Base-by-base conservation (phyloP, 2,113 vertebrate genomes). In the Struthio camelus region DNA sequence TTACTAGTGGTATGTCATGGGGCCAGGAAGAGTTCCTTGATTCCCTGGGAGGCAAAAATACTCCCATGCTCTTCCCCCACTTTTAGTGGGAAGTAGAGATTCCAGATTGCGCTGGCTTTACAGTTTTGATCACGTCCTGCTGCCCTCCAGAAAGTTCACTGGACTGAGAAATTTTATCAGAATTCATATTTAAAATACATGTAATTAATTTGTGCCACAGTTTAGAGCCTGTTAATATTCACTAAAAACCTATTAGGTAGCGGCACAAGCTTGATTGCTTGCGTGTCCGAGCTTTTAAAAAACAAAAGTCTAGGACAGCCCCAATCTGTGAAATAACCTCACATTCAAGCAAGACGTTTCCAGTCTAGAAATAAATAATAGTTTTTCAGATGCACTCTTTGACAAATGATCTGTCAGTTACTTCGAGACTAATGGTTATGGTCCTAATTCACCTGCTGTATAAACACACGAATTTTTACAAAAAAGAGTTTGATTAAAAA, bases 321-420 rank as follows among this genome's bases (percentile, higher is more conserved):
- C 69, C 58, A 70, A 90, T 40, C 56, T 61, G 50, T 73, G 53
- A 61, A 71, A 61, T 71, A 48, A 56, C 23, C 71, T 77, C 70
- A 61, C 30, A 54, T 82, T 91, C 48, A 84, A 90, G 87, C 80
- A 53, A 95, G 84, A 44, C 87, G 10, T 92, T 91, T 91, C 48
- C 27, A 69, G 70, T 77, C 83, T 79, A 53, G 80, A 48, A 92
- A 14, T 28, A 14, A 78, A 13, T 66, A 92, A 78, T 67, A 81
- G 14, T 54, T 80, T 94, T 86, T 70, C 23, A 92, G 95, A 91
- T 3, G 2, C 20, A 40, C 36, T 87, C 38, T 64, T 80, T 92
- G 87, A 93, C 92, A 85, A 91, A 82, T 51, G 5, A 58, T 46
- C 25, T 73, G 50, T 44, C 62, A 90, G 14, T 82, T 78, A 51